Evolutionary conservation across 2,797 vertebrate species (phyloP).

Genomic region (Podarcis siculus): DNA sequence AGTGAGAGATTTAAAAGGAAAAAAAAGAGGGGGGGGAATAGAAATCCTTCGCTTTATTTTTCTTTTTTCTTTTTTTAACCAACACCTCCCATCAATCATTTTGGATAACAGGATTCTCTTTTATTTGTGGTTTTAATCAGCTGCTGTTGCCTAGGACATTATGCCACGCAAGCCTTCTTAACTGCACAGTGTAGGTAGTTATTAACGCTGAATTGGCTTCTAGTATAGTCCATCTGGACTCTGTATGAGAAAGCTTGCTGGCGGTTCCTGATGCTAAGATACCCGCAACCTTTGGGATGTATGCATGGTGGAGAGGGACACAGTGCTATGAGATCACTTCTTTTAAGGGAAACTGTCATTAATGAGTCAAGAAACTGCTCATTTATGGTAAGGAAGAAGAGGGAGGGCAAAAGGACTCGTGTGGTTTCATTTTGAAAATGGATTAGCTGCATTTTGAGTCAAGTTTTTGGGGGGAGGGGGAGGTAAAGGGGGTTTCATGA

Average conservation of each 20-base stretch:
- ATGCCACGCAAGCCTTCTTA: conserved; percentile 84
- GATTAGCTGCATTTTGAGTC: conserved; percentile 78
- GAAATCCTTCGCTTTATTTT: conserved; percentile 71
- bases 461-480: conserved; percentile 79
- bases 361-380: conserved; percentile 88
- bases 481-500: conserved; percentile 74
- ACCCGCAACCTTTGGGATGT: conserved; percentile 85
- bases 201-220: conserved; percentile 93
- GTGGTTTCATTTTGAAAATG: conserved; percentile 80
- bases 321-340: conserved; percentile 83
- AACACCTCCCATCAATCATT: conserved; percentile 15
- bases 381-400: conserved; percentile 83
- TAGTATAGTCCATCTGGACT: conserved; percentile 90
- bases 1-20: conserved; percentile 62
- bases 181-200: conserved; percentile 89
- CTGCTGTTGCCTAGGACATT: conserved; percentile 84
- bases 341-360: conserved; percentile 86
- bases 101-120: conserved; percentile 82
- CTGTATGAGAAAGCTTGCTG: conserved; percentile 85
- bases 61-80: conserved; percentile 52
- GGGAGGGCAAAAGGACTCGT: conserved; percentile 70
- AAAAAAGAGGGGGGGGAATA: conserved; percentile 42
- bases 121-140: conserved; percentile 80
- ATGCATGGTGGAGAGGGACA: conserved; percentile 84
- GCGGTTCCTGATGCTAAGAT: conserved; percentile 85